These are phyloP conservation scores for Ciona savignyi DNA, from an alignment of 23 tunicate genomes.

Conservation along the genomic window DNA sequence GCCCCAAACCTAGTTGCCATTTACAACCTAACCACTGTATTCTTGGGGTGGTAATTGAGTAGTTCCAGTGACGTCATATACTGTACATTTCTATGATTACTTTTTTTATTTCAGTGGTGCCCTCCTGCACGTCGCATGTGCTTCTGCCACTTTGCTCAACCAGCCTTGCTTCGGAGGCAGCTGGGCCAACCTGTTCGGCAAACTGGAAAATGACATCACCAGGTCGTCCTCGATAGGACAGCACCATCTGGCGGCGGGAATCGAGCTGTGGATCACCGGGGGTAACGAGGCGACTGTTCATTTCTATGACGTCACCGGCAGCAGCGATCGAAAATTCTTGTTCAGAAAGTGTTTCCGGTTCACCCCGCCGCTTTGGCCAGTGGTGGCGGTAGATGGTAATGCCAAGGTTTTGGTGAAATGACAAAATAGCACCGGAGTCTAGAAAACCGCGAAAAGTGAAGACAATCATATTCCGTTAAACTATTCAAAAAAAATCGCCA, in stretches of 20 bases:
- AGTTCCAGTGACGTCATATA: too few relatives aligned
- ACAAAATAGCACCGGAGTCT: too few relatives aligned
- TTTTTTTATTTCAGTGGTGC: slow-evolving; percentile 29
- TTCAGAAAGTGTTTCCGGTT: slow-evolving; percentile 6
- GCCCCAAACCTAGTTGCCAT: too few relatives aligned
- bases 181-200: not conserved
- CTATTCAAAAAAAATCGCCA: too few relatives aligned
- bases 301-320: slow-evolving; percentile 26
- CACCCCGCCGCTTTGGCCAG: slow-evolving; percentile 11
- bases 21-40: too few relatives aligned
- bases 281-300: slow-evolving; percentile 23
- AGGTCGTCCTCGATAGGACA: slow-evolving; percentile 14
- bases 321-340: not conserved
- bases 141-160: not conserved
- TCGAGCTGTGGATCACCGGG: not conserved
- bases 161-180: not conserved
- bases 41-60: too few relatives aligned
- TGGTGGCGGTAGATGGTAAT: slow-evolving; percentile 20
- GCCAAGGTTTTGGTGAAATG: slow-evolving; percentile 1
- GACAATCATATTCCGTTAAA: too few relatives aligned
- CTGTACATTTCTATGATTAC: not conserved
- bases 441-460: too few relatives aligned
- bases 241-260: slow-evolving; percentile 12
- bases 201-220: slow-evolving; percentile 1
- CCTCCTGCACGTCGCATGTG: not conserved